phyloP scores from a whole-genome alignment of 1,140 invertebrate species.

The Goniozus legneri region DNA sequence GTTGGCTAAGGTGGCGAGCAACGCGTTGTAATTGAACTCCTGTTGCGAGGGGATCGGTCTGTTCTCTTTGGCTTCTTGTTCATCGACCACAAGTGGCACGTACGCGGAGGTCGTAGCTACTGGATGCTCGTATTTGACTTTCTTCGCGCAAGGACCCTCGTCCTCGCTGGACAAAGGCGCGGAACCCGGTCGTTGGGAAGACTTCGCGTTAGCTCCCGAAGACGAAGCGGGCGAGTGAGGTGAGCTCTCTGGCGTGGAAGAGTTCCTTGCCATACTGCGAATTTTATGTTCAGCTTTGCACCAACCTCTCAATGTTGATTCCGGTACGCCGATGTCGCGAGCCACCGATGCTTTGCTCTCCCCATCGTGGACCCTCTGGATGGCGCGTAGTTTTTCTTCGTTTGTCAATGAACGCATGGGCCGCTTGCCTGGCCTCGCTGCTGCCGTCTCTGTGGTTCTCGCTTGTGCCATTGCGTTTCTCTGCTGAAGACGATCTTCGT shows the following conservation, averaged over 20 bases:
- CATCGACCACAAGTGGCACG: neutral
- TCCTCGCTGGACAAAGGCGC: slow-evolving; percentile 35
- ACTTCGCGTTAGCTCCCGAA: slow-evolving; percentile 48
- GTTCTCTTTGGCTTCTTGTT: slow-evolving; percentile 15
- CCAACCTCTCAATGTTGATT: slow-evolving; percentile 79
- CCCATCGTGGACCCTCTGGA: slow-evolving; percentile 74
- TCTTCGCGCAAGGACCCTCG: slow-evolving; percentile 27
- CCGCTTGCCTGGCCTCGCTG: slow-evolving; percentile 60
- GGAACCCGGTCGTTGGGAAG: slow-evolving; percentile 12
- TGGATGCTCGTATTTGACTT: slow-evolving; percentile 15
- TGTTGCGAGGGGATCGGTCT: no score
- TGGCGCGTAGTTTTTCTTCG: slow-evolving; percentile 73
- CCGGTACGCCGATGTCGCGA: slow-evolving; percentile 75
- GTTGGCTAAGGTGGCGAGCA: slow-evolving; percentile 29
- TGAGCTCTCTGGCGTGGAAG: slow-evolving; percentile 59
- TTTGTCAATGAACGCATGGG: slow-evolving; percentile 68
- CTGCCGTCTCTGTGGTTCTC: slow-evolving; percentile 30
- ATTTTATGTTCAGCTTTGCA: slow-evolving; percentile 81
- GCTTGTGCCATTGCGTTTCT: slow-evolving; percentile 18
- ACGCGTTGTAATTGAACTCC: slow-evolving; percentile 24
- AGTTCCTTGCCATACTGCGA: slow-evolving; percentile 65
- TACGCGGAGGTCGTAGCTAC: neutral
- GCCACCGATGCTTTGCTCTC: slow-evolving; percentile 80
- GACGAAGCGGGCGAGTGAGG: slow-evolving; percentile 50
- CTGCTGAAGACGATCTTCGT: slow-evolving; percentile 23